Evolutionary conservation across 2,888 invertebrate species (phyloP), one percentile per base, ranked within the genome.

Genomic region (Drosophila colorata): DNA sequence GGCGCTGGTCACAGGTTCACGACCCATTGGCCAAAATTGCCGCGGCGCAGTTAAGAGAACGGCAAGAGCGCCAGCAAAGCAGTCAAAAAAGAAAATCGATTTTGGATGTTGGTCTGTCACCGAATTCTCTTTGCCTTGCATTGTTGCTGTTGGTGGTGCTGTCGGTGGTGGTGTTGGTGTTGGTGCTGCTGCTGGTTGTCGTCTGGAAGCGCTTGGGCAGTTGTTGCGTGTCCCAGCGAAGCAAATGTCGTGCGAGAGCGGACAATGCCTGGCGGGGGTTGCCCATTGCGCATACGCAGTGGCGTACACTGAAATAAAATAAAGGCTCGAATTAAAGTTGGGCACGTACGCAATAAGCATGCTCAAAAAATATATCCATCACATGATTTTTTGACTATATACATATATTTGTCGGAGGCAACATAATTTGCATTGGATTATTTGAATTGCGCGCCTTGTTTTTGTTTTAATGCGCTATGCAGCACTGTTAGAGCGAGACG

Each of bases 1-100:
- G 74, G 65, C 74, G 66, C 76, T 68, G 65, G 31, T 73, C 48
- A 72, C 75, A 74, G 81, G 77, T 82, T 81, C 83, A 79, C 83
- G 83, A 83, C 83, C 83, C 79, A 79, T 56, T 73, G 47, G 71
- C 65, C 78, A 77, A 76, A 78, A 75, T 65, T 66, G 73, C 66
- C 69, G 63, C 59, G 72, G 69, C 78, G 69, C 63, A 71, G 69
- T 56, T 72, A 74, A 76, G 78, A 80, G 80, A 33, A 33, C 43
- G 48, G 35, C 38, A 47, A 57, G 52, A 43, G 53, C 47, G 40
- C 7, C 1, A 44, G 33, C 41, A 33, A 18, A 48, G 20, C 41
- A 41, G 41, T 46, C 58, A 49, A 48, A 33, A 58, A 67, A 55
- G 47, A 82, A 82, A 80, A 83, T 83, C 83, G 85, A 83, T 83